These are phyloP conservation scores for Callimorpha dominula DNA, from an alignment of 2,888 invertebrate genomes.

Conservation along the genomic window DNA sequence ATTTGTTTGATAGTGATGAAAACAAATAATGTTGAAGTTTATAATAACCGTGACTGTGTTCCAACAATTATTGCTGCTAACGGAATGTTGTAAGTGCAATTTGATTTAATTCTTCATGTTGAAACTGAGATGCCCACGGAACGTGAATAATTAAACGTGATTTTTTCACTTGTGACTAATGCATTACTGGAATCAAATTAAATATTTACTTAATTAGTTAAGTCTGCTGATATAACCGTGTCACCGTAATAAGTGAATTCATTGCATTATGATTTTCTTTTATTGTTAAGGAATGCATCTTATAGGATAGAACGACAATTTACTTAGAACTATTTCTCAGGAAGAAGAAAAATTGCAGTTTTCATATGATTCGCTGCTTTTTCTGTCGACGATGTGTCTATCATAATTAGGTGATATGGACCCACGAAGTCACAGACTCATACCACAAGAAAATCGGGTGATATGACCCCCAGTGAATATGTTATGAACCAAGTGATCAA, in stretches of 20 bases:
- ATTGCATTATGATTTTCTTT: background rate
- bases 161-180: constrained; percentile 29
- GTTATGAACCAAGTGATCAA: too few species aligned
- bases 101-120: constrained; percentile 39
- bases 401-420: too few species aligned
- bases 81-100: constrained; percentile 58
- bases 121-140: constrained; percentile 28
- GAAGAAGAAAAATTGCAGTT: background rate
- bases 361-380: background rate
- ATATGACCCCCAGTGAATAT: too few species aligned
- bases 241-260: background rate
- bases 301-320: background rate
- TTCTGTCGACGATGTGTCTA: too few species aligned
- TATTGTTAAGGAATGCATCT: background rate
- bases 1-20: constrained; percentile 35
- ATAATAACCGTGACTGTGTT: constrained; percentile 45
- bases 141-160: constrained; percentile 35
- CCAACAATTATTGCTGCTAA: constrained; percentile 50
- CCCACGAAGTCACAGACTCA: too few species aligned
- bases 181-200: constrained; percentile 35
- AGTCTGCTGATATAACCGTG: background rate
- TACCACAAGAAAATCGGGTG: too few species aligned
- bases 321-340: background rate
- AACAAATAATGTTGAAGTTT: constrained; percentile 50
- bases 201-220: constrained; percentile 25